Base-by-base conservation (phyloP, 2,113 vertebrate species). In the Microcebus lehilahytsara region DNA sequence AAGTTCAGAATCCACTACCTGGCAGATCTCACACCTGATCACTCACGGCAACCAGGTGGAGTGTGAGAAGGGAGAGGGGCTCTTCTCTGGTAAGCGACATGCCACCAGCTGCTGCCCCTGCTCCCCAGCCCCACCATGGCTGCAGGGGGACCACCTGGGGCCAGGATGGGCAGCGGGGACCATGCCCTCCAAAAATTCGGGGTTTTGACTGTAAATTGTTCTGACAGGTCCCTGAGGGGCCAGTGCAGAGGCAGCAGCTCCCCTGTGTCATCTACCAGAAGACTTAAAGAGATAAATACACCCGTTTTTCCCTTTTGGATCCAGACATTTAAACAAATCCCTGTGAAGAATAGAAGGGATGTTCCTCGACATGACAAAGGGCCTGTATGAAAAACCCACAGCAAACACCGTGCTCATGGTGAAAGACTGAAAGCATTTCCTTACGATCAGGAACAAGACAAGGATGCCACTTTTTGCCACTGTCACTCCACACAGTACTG, bases 251-350 rank as follows among this genome's bases (percentile, higher is more conserved):
- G 30, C 20, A 81, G 23, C 49, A 20, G n/a, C 17, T 2, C 64
- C 30, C 46, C 46, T 19, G 56, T 2, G 8, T 10, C 1, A 8
- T 46, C 23, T 7, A 1, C 3, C 17, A 19, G 3, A 22, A 67
- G 34, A 42, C 16, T 51, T 53, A 42, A 10, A 79, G 19, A 60
- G 56, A 46, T 27, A n/a, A 0, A 10, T 0, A 58, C 56, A 19
- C 27, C 42, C 58, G 5, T 23, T 1, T 10, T 37, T 25, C 69
- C 49, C 23, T 58, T 42, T 60, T 77, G 25, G 86, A 72, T 62
- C 46, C 60, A n/a, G 78, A 71, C 30, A 17, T 40, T 49, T 67
- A 64, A 66, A 69, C 69, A 66, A 84, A 62, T 66, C 9, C 56
- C 5, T 20, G 60, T 53, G 12, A 49, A 37, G 46, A 90, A 67